phyloP scores from a whole-genome alignment of 2,888 invertebrate species.

The Ennomos fuscantarius region DNA sequence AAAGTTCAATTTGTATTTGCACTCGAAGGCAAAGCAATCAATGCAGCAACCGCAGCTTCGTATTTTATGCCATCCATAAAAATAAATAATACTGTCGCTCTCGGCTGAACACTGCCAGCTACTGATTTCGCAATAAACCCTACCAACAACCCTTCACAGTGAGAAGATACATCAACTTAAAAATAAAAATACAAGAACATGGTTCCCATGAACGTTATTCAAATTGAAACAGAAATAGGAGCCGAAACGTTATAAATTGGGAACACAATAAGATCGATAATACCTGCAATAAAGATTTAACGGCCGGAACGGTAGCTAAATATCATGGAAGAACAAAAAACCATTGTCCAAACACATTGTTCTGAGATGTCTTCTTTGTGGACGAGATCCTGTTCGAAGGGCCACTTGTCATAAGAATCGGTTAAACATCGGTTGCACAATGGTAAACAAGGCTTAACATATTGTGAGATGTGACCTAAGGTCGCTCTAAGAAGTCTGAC shows the following conservation, averaged over 20 bases:
- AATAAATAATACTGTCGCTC: conserved; percentile 38
- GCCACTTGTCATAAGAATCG: conserved; percentile 50
- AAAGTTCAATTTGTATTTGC: conserved; percentile 28
- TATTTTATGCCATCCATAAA: conserved; percentile 63
- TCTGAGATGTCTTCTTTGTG: conserved; percentile 63
- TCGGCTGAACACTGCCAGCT: conserved; percentile 38
- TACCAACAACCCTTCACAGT: conserved; percentile 32
- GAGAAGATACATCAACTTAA: conserved; percentile 9
- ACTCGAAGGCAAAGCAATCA: conserved; percentile 38
- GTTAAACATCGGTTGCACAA: conserved; percentile 69
- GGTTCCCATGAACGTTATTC: conserved; percentile 77
- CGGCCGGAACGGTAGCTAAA: conserved; percentile 80
- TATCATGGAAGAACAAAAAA: conserved; percentile 72
- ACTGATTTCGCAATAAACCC: conserved; percentile 41
- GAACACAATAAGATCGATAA: conserved; percentile 78
- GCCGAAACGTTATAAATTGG: conserved; percentile 74
- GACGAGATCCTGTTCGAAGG: conserved; percentile 37
- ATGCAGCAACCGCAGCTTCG: conserved; percentile 49
- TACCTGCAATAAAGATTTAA: conserved; percentile 73
- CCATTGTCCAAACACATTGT: conserved; percentile 65
- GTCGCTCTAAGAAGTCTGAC: conserved; percentile 68
- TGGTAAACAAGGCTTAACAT: conserved; percentile 68
- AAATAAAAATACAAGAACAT: conserved; percentile 39
- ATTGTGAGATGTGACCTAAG: conserved; percentile 77
- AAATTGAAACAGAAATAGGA: conserved; percentile 60